Evolutionary conservation across 2,113 vertebrate species (phyloP).

Genomic region (Menura novaehollandiae): DNA sequence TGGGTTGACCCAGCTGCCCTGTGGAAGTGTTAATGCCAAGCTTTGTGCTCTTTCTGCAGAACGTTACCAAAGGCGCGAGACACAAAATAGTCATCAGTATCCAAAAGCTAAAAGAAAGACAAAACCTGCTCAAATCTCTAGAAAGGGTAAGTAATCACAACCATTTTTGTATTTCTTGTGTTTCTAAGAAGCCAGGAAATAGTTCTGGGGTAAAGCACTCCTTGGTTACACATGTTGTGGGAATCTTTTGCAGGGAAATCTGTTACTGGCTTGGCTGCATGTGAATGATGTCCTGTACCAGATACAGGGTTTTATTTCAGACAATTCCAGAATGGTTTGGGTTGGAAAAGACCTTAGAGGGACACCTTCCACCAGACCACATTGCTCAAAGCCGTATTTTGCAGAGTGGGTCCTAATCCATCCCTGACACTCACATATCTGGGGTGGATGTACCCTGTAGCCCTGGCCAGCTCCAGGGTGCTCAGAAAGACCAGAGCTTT

Average conservation of each 20-base stretch:
- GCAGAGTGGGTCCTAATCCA: neutral
- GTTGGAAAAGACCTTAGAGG: neutral
- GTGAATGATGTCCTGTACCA: neutral
- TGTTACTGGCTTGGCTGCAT: neutral
- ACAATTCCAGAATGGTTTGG: neutral
- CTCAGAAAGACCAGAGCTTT: neutral
- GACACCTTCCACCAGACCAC: neutral
- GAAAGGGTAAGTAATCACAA: constrained; percentile 87
- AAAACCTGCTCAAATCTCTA: constrained; percentile 91
- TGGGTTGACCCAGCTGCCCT: neutral
- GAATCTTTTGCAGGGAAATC: neutral
- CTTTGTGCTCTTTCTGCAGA: constrained; percentile 73
- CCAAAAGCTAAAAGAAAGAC: constrained; percentile 95
- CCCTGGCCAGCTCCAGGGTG: neutral
- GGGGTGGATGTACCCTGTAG: neutral
- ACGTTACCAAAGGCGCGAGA: constrained; percentile 97
- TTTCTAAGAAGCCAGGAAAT: neutral
- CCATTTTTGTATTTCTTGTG: neutral
- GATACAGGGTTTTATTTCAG: neutral
- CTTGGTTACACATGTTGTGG: accelerated
- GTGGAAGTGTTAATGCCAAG: neutral
- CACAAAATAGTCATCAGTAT: constrained; percentile 99
- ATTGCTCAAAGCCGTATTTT: neutral
- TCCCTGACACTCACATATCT: accelerated
- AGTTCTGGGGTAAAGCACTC: neutral